Evolutionary conservation across 2,888 invertebrate genomes (phyloP), one percentile per base, ranked within the genome.

Genomic region (Uloborus plumipes): DNA sequence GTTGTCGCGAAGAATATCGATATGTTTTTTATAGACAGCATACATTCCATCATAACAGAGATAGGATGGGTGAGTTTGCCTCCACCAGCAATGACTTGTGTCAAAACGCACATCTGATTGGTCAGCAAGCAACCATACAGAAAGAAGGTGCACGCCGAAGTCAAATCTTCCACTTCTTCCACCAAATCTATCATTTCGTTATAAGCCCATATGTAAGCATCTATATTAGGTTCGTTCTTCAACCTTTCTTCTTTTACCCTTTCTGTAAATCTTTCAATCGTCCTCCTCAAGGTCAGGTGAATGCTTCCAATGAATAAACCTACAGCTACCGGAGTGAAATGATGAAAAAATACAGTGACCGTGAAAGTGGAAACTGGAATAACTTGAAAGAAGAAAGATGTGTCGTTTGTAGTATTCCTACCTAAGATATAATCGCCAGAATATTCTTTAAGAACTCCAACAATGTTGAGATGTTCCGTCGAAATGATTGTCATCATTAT

Each of bases 41-140:
- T 14, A 1, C 59, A 31, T 55, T 82, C 76, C 71, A 76, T 76
- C 49, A 53, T 7, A 0, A 82, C 20, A 0, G 76, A 76, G 11
- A 58, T 49, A 3, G 74, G 82, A 47, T 82, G 71, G 11, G 69
- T 66, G 0, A 64, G 20, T 3, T 20, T 31, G 18, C 71, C 66
- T 7, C 66, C 61, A 39, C 61, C 71, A n/a, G 66, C 65, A 16
- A 82, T 66, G 9, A 82, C 20, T 13, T 61, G 70, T 3, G 76
- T 82, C 31, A 82, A n/a, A n/a, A 82, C 76, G 50, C 82, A 82
- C 3, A 82, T 49, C 50, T 82, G 82, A 22, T 75, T 76, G 26
- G 66, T 61, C 39, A 82, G 18, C 62, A 82, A 47, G 31, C 82
- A 59, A 4, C 82, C 82, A 20, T 76, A 82, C 26, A 71, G 22